Evolutionary conservation across 2,888 invertebrate genomes (phyloP).

Genomic region (Sclerodermus sp.): DNA sequence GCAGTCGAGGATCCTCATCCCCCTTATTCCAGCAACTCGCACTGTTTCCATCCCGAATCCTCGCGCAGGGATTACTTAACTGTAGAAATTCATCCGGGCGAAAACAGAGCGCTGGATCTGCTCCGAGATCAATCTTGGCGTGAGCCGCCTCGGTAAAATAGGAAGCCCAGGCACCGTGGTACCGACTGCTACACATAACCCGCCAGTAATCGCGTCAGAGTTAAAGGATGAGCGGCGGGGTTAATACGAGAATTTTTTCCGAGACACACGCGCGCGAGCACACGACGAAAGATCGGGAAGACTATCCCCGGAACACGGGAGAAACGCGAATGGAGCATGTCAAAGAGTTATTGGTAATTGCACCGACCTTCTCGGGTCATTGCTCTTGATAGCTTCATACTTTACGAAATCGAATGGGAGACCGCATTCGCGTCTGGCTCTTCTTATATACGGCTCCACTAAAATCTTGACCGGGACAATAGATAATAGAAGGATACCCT

Average conservation of each 20-base stretch:
- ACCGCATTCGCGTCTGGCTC: conserved; percentile 40
- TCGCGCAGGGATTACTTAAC: conserved; percentile 41
- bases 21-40: conserved; percentile 32
- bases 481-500: conserved; percentile 40
- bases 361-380: conserved; percentile 48
- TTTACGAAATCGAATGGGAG: conserved; percentile 51
- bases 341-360: conserved; percentile 56
- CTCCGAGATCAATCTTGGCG: conserved; percentile 4
- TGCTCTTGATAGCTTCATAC: conserved; percentile 56
- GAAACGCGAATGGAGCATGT: conserved; percentile 38
- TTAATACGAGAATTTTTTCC: no score
- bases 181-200: no score
- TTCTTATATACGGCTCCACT: conserved; percentile 39
- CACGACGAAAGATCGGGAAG: no score
- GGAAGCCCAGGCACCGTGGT: no score
- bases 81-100: conserved; percentile 35
- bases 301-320: conserved; percentile 27
- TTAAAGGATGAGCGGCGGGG: no score
- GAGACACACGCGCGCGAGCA: no score
- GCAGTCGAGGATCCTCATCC: conserved; percentile 32
- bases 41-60: conserved; percentile 38
- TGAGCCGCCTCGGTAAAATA: no score
- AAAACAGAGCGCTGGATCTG: conserved; percentile 22
- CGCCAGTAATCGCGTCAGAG: no score
- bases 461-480: conserved; percentile 39